Evolutionary conservation across 2,888 invertebrate genomes (phyloP), one percentile per base, ranked within the genome.

Genomic region (Atethmia centrago): DNA sequence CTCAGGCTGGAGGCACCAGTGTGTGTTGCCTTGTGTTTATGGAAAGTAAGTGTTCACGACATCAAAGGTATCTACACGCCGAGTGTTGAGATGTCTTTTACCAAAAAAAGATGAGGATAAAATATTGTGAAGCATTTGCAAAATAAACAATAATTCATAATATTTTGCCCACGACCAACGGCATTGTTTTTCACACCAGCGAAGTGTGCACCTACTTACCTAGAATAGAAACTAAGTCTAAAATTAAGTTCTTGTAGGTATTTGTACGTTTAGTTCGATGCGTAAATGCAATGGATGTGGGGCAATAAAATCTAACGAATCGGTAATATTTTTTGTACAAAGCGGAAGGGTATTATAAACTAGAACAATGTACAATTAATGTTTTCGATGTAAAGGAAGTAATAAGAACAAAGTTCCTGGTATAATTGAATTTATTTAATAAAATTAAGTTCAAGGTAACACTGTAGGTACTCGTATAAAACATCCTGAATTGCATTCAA

Each of bases 21-120:
- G 71, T 73, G 71, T 80, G n/a, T 83, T 81, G 72, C 79, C 81
- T 85, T 83, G 85, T 83, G 58, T 86, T 83, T 85, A 85, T 87
- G 73, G 80, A 83, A 85, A 86, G 70, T 75, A 76, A 79, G 75
- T 71, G 68, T 82, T 71, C 68, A 76, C 62, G 84, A 75, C 70
- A n/a, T n/a, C n/a, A 45, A 45, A 45, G 16, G 40, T 53, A 71
- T 25, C 3, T 25, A 51, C 47, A 71, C 51, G 25, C 9, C 12
- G 19, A n/a, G 62, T 31, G 36, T n/a, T 71, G 25, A 68, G 64
- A 72, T 64, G 47, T 64, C 40, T 61, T 68, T 21, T 61, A 36
- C 25, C 14, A 59, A 78, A 70, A 68, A 55, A 64, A 21, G 1
- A 40, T 51, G 53, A 55, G 28, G 21, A 64, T 55, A 64, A 31